Base-by-base conservation (phyloP, 2,888 invertebrate genomes). In the Dioctria rufipes region DNA sequence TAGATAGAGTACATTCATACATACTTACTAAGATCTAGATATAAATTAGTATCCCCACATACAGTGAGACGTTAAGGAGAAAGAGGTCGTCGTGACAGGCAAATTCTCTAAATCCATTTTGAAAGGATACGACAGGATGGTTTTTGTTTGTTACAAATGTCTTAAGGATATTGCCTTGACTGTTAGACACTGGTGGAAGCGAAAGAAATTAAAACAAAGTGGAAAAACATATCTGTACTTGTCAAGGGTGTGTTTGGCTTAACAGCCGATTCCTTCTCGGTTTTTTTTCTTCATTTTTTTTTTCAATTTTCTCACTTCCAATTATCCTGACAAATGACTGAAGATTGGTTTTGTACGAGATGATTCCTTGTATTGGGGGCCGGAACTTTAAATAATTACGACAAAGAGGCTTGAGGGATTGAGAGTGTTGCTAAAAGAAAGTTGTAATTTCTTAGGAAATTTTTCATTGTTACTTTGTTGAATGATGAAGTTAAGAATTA, bases 291-390 rank as follows among this genome's bases (percentile, higher is more conserved):
- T 25, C 25, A 2, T 25, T 25, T 25, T 25, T 78, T 78, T 71
- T 78, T 65, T 51, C 65, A 78, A 78, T 78, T 78, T 78, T 54
- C 78, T 66, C 54, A 78, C 51, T 66, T 78, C 40, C 78, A 78
- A 78, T 78, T 78, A 66, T 78, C 66, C 66, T 78, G 78, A 78
- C 78, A 78, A 78, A 78, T 78, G 78, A 63, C 54, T 78, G 65
- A 78, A 78, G 66, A 78, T 78, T 78, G 78, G 78, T 78, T 78
- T 78, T 78, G 25, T 78, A 49, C 58, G 40, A n/a, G 43, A 40
- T 13, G 5, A 5, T 39, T 2, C 37, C n/a, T 63, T 39, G 5
- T 42, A 3, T 37, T 25, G 39, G 25, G 25, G 49, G 39, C 49
- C 37, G 25, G 25, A 77, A 77, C 77, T 77, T 37, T 77, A 77